Evolutionary conservation across 2,888 invertebrate species (phyloP).

Genomic region (Baronia brevicornis): DNA sequence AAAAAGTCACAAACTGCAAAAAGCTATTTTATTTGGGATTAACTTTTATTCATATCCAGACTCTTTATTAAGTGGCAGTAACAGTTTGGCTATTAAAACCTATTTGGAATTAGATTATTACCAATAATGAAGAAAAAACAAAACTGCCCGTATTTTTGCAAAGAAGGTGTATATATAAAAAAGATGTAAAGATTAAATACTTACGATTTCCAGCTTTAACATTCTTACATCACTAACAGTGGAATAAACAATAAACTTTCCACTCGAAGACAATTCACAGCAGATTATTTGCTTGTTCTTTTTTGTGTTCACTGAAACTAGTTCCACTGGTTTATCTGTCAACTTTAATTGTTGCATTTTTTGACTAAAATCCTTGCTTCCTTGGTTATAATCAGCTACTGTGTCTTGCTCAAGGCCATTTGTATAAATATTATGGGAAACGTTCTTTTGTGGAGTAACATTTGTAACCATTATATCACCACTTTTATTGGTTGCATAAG

Average conservation of each 20-base stretch:
- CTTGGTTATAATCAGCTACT: constrained; percentile 32
- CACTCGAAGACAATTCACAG: constrained; percentile 81
- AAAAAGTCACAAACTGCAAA: too few relatives aligned
- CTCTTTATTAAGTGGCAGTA: too few relatives aligned
- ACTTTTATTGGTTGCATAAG: constrained; percentile 72
- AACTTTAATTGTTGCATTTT: constrained; percentile 46
- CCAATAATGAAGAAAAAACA: too few relatives aligned
- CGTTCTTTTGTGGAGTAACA: constrained; percentile 24
- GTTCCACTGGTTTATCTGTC: constrained; percentile 77
- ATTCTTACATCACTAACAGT: constrained; percentile 80
- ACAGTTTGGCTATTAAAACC: too few relatives aligned
- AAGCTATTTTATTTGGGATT: too few relatives aligned
- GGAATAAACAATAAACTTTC: constrained; percentile 84
- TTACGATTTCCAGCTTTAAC: constrained; percentile 78
- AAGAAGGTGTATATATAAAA: constrained; percentile 1
- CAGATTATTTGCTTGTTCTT: constrained; percentile 80
- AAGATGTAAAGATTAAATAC: constrained; percentile 21
- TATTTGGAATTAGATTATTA: too few relatives aligned
- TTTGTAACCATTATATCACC: constrained; percentile 59
- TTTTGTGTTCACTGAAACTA: constrained; percentile 81
- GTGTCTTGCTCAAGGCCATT: constrained; percentile 45
- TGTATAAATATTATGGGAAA: constrained; percentile 23
- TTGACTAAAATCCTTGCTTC: constrained; percentile 26
- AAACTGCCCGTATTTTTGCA: neutral
- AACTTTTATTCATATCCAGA: too few relatives aligned